Evolutionary conservation across 2,888 invertebrate genomes (phyloP).

Genomic region (Clusia tigrina): DNA sequence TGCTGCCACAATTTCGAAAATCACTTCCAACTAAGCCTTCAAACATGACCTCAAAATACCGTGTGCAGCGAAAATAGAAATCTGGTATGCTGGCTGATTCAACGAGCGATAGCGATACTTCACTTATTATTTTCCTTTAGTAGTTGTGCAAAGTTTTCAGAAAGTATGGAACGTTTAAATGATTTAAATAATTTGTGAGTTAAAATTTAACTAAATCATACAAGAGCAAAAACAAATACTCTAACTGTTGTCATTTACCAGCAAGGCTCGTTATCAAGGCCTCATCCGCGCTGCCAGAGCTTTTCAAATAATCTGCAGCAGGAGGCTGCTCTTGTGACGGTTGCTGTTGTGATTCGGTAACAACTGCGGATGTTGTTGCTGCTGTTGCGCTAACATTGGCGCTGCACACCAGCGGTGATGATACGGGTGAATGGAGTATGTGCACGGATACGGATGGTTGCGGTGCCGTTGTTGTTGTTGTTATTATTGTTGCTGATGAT

Average conservation of each 20-base stretch:
- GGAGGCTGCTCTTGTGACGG: conserved; percentile 19
- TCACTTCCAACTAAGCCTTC: too few species aligned
- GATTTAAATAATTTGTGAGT: too few species aligned
- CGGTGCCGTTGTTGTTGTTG: conserved; percentile 58
- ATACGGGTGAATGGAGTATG: conserved; percentile 80
- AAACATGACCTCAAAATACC: too few species aligned
- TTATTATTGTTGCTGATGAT: neutral
- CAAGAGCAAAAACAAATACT: conserved; percentile 13
- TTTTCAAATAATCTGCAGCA: conserved; percentile 33
- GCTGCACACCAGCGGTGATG: conserved; percentile 70
- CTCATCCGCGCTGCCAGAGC: conserved; percentile 46
- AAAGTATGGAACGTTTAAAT: too few species aligned
- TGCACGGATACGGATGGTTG: conserved; percentile 72
- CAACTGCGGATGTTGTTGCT: conserved; percentile 16
- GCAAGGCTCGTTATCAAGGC: conserved; percentile 47
- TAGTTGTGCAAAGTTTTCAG: too few species aligned
- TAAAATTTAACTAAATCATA: too few species aligned
- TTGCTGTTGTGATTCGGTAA: conserved; percentile 70
- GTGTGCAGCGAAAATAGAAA: too few species aligned
- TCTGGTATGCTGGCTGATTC: too few species aligned
- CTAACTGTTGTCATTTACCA: conserved; percentile 45
- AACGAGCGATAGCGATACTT: too few species aligned
- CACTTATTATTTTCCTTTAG: too few species aligned
- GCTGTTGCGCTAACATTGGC: conserved; percentile 81
- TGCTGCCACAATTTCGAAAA: too few species aligned